A percentile compares a stretch with the other conserved stretches of the same genome.
Conservation (phyloP, 2,888 invertebrate genomes). For the Chaitophorus viminalis region DNA sequence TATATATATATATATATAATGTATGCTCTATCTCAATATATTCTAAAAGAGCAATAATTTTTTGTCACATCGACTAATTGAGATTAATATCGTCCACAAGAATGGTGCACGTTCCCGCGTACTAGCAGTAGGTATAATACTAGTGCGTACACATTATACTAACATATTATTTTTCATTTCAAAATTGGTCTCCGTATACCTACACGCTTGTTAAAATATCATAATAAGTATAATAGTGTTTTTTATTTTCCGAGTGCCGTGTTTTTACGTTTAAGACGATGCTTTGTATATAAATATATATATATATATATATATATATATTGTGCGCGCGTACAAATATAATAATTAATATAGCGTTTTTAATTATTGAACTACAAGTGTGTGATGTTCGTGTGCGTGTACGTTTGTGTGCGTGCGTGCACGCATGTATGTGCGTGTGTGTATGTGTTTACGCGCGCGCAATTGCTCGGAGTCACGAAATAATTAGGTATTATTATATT, state of each 20-base stretch:
- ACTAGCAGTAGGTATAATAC: too few relatives aligned
- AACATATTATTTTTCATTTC: background rate
- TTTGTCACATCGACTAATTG: conserved; percentile 44
- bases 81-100: background rate
- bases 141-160: background rate
- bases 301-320: too few relatives aligned
- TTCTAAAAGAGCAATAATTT: background rate
- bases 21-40: too few relatives aligned
- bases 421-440: background rate
- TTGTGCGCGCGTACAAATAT: too few relatives aligned
- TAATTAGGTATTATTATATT: conserved; percentile 47
- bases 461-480: conserved; percentile 60
- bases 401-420: background rate
- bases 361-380: conserved; percentile 6
- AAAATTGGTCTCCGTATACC: conserved; percentile 7
- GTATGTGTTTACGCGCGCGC: background rate
- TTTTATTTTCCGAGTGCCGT: too few relatives aligned
- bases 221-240: too few relatives aligned
- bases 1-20: too few relatives aligned
- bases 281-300: too few relatives aligned
- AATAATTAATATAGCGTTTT: background rate
- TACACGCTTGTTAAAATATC: too few relatives aligned
- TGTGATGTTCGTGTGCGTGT: background rate
- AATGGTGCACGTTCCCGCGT: background rate
- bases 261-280: background rate